These are phyloP conservation scores for Myathropa florea DNA, from an alignment of 2,888 invertebrate species.

Conservation along the genomic window DNA sequence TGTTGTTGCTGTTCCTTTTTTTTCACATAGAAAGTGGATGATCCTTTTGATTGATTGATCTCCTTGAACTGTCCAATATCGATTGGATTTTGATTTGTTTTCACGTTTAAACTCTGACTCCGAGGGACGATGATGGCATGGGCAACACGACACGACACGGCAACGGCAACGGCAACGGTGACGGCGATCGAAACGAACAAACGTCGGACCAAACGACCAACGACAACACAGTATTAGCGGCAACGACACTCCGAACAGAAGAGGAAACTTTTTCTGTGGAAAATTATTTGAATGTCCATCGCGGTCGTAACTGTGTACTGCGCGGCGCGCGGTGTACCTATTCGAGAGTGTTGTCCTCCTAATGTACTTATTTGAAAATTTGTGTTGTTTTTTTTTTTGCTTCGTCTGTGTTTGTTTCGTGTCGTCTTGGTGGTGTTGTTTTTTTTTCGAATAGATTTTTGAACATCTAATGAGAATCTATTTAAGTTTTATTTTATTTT, in stretches of 20 bases:
- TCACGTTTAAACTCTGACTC: neutral
- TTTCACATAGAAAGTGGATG: neutral
- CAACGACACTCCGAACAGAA: constrained; percentile 48
- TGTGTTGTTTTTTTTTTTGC: neutral
- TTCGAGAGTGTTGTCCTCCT: constrained; percentile 63
- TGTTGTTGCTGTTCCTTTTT: too few species aligned
- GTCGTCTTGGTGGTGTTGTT: constrained; percentile 10
- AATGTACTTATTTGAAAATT: constrained; percentile 58
- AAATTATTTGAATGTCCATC: constrained; percentile 66
- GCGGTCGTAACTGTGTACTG: constrained; percentile 57
- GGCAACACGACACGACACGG: too few species aligned
- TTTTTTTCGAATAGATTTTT: constrained; percentile 67
- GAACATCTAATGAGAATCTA: constrained; percentile 70
- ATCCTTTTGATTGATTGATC: neutral
- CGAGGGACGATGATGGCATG: too few species aligned
- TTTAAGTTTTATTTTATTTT: constrained; percentile 58
- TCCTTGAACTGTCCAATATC: neutral
- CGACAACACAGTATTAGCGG: constrained; percentile 6
- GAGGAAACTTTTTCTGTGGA: constrained; percentile 52
- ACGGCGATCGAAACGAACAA: neutral
- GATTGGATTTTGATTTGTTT: neutral
- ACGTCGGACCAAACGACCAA: neutral
- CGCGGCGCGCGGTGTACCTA: constrained; percentile 50
- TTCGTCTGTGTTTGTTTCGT: neutral
- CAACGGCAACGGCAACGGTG: too few species aligned